Evolutionary conservation across 1,140 invertebrate genomes (phyloP), one percentile per base, ranked within the genome.

Genomic region (Holcopasites calliopsidis): DNA sequence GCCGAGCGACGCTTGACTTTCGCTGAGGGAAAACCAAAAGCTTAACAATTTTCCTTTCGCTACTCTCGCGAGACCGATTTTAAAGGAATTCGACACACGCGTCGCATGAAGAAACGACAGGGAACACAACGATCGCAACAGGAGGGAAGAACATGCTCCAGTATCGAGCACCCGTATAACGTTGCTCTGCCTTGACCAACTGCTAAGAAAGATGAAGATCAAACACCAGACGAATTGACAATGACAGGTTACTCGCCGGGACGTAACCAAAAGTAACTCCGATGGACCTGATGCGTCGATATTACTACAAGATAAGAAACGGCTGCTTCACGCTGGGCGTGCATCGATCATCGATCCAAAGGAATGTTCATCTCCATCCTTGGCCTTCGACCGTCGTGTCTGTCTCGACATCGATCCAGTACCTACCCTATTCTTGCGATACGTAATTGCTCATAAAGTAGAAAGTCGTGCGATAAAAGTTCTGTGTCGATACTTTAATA

Each of bases 221-320:
- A 31, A 61, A 21, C 26, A 31, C 2, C n/a, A 23, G 21, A 21
- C 18, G 55, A 69, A 76, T 76, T 50, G 73, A 69, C 57, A 76
- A 35, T 31, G 47, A 76, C 66, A 69, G 64, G 66, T 76, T 44
- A 57, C 70, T 70, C 44, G 60, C 61, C 44, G 55, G 38, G 26
- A 38, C 55, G 33, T 26, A 62, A 42, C 42, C 49, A 57, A 70
- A 47, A 76, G 65, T 69, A 68, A 76, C 71, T 42, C 33, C 73
- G 73, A 26, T 61, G 44, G 28, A 23, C 28, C 31, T 49, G 50
- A 49, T 68, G 40, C 31, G 40, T 49, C 52, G 50, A 38, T 68
- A 75, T 75, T 74, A 23, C 54, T 23, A 33, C 42, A 18, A 18
- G 72, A 50, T 68, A 57, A 75, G 69, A 75, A 75, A 35, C 18